Percentiles rank a stretch among this genome's conserved stretches.
Conservation (phyloP, 1,140 invertebrate genomes). For the Schlechtendalia chinensis region DNA sequence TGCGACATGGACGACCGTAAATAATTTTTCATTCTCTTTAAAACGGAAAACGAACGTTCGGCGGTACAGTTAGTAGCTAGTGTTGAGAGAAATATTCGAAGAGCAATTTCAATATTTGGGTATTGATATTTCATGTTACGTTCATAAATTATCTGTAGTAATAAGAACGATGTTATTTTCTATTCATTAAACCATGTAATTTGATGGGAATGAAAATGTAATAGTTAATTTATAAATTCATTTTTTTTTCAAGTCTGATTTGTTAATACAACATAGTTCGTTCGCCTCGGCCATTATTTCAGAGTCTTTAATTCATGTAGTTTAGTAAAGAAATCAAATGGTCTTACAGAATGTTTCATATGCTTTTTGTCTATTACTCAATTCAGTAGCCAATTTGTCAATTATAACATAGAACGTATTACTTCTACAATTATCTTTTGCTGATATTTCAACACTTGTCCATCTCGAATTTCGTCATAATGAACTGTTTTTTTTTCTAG, state of each 20-base stretch:
- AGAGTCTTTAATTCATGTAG: neutral
- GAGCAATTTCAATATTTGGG: neutral
- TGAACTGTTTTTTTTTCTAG: neutral
- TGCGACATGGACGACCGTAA: too few relatives aligned
- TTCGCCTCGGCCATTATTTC: neutral
- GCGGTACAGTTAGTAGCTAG: too few relatives aligned
- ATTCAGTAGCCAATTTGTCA: conserved; percentile 12
- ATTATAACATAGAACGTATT: conserved; percentile 18
- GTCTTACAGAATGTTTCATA: conserved; percentile 53
- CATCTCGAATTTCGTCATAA: conserved; percentile 1
- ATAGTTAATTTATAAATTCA: neutral
- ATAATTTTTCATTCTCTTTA: too few relatives aligned
- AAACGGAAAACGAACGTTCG: neutral
- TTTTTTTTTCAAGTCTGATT: neutral
- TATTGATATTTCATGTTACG: neutral
- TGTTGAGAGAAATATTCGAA: neutral
- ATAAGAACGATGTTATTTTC: neutral
- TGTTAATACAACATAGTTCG: neutral
- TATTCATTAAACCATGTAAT: neutral
- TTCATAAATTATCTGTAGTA: neutral
- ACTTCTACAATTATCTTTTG: conserved; percentile 19
- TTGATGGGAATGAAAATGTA: neutral
- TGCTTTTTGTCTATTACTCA: conserved; percentile 15
- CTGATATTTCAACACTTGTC: conserved; percentile 7
- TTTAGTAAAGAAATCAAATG: conserved; percentile 1